Evolutionary conservation across 2,888 invertebrate species (phyloP).

Genomic region (Mesorhabditis spiculigera): DNA sequence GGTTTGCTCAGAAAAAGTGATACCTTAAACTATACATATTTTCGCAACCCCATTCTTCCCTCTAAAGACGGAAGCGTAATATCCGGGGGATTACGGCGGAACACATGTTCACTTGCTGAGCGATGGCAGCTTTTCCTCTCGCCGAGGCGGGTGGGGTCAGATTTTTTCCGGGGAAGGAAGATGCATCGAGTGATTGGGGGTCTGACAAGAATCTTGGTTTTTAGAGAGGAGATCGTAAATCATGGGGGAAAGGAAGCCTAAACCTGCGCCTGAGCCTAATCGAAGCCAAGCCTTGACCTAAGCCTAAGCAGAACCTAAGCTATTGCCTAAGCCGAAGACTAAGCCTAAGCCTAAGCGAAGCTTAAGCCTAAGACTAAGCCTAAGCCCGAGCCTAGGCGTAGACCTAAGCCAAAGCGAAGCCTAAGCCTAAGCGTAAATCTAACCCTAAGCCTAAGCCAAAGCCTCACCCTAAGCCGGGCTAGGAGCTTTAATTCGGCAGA

Average conservation of each 20-base stretch:
- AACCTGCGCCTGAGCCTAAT: neutral
- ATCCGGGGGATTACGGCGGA: too few species aligned
- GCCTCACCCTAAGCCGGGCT: neutral
- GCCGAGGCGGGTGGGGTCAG: too few species aligned
- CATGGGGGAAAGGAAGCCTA: neutral
- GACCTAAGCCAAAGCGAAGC: neutral
- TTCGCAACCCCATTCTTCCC: too few species aligned
- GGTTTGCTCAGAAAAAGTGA: too few species aligned
- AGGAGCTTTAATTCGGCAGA: neutral
- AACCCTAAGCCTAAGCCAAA: neutral
- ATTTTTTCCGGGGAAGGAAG: too few species aligned
- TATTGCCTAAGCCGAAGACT: neutral
- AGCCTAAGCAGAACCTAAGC: neutral
- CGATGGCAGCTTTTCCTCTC: too few species aligned
- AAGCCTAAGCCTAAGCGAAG: neutral
- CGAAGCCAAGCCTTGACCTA: neutral
- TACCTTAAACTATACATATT: too few species aligned
- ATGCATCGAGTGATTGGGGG: too few species aligned
- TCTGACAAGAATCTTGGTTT: too few species aligned
- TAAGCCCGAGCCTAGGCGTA: neutral
- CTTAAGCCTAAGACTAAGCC: neutral
- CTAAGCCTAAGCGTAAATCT: conserved; percentile 1
- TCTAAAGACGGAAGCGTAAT: too few species aligned
- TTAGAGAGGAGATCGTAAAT: too few species aligned
- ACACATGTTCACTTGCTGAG: too few species aligned